phyloP scores from a whole-genome alignment of 1,140 invertebrate species.

The Chironomus tepperi region DNA sequence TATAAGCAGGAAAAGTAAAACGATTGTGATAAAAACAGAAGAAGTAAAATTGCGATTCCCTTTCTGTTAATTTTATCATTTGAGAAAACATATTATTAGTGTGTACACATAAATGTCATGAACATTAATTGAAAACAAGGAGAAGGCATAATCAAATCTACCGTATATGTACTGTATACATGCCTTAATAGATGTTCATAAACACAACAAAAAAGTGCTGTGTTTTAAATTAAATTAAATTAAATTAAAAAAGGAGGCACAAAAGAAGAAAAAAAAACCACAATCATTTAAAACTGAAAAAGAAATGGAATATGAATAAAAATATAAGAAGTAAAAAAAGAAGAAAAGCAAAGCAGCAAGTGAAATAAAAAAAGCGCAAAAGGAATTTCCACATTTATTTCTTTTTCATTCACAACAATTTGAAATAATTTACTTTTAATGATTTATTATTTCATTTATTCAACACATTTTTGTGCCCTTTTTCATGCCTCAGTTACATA shows the following conservation, averaged over 20 bases:
- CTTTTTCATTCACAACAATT: neutral
- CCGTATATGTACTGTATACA: neutral
- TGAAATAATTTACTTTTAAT: conserved; percentile 21
- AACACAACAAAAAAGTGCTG: neutral
- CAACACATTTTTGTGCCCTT: neutral
- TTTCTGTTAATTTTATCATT: too few relatives aligned
- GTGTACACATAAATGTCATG: neutral
- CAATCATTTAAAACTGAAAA: neutral
- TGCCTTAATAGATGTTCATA: neutral
- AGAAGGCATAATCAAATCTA: neutral
- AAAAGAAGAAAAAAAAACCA: neutral
- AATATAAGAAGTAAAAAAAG: neutral
- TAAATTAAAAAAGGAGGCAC: neutral
- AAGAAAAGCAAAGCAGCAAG: neutral
- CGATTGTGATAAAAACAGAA: neutral
- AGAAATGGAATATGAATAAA: neutral
- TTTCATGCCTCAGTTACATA: neutral
- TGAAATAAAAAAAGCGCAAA: neutral
- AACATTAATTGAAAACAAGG: neutral
- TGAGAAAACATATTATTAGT: neutral
- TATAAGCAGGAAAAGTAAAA: neutral
- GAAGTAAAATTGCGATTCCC: too few relatives aligned
- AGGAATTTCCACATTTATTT: neutral
- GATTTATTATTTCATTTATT: conserved; percentile 24
- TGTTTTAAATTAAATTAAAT: neutral